Evolutionary conservation across 1,140 invertebrate species (phyloP).

Genomic region (Hycleus phaleratus): DNA sequence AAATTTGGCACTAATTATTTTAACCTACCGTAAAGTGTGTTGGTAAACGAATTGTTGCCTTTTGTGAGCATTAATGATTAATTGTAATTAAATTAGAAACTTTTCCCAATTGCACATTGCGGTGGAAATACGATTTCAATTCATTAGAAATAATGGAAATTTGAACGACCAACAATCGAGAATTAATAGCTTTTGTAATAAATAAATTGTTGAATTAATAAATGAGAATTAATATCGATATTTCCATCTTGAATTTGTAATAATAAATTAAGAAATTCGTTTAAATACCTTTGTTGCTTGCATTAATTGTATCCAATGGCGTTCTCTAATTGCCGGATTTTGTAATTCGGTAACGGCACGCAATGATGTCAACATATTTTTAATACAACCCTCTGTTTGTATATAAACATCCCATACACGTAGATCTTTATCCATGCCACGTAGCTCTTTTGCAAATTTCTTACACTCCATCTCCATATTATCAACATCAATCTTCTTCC

Average conservation of each 20-base stretch:
- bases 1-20: slow-evolving; percentile 1
- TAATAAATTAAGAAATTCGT: not conserved
- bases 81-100: not conserved
- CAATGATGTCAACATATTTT: slow-evolving; percentile 79
- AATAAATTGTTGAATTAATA: not conserved
- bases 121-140: too few relatives aligned
- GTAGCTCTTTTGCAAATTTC: slow-evolving; percentile 77
- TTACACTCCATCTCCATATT: slow-evolving; percentile 92
- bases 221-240: not conserved
- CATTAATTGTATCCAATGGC: slow-evolving; percentile 93
- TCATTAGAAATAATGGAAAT: too few relatives aligned
- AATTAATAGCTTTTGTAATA: too few relatives aligned
- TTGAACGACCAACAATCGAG: too few relatives aligned
- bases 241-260: not conserved
- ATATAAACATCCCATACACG: slow-evolving; percentile 70
- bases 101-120: not conserved
- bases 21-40: slow-evolving; percentile 28
- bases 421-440: slow-evolving; percentile 81
- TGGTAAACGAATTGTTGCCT: slow-evolving; percentile 19
- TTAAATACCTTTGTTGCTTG: slow-evolving; percentile 69
- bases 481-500: slow-evolving; percentile 90
- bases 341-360: slow-evolving; percentile 87
- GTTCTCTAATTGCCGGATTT: slow-evolving; percentile 85
- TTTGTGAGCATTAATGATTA: slow-evolving; percentile 6
- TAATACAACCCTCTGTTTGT: slow-evolving; percentile 64